phyloP scores from a whole-genome alignment of 2,888 invertebrate species.

The Sphinx pinastri region DNA sequence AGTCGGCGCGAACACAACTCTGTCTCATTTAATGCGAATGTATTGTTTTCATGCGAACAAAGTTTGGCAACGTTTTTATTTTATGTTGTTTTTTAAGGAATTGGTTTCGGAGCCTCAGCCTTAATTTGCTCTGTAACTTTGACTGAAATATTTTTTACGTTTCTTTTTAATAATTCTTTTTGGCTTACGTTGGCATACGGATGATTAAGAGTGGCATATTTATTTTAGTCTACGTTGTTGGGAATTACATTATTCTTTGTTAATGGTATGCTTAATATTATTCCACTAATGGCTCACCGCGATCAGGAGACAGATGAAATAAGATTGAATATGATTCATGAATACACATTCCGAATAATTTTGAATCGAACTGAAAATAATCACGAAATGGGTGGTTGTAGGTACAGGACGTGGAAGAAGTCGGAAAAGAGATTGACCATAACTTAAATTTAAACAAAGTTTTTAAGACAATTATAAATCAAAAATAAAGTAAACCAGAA shows the following conservation, averaged over 20 bases:
- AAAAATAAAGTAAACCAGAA: background rate
- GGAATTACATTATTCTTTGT: background rate
- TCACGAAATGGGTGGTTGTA: no score
- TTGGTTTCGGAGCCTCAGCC: background rate
- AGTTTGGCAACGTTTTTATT: slow-evolving; percentile 25
- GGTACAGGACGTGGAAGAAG: no score
- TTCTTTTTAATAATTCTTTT: slow-evolving; percentile 8
- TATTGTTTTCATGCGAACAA: slow-evolving; percentile 26
- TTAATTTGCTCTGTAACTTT: slow-evolving; percentile 18
- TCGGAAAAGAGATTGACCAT: no score
- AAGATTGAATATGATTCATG: background rate
- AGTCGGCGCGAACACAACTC: no score
- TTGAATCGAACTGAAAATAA: no score
- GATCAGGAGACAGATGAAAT: background rate
- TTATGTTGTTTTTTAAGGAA: slow-evolving; percentile 23
- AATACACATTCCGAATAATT: no score
- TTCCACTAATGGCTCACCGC: background rate
- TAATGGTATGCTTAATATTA: background rate
- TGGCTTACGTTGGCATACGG: background rate
- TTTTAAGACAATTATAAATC: background rate
- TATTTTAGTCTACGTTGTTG: background rate
- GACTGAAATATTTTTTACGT: background rate
- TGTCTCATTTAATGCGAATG: slow-evolving; percentile 28
- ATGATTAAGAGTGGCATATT: slow-evolving; percentile 5
- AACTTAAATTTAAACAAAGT: no score